Evolutionary conservation across 2,888 invertebrate genomes (phyloP), one percentile per base, ranked within the genome.

Genomic region (Graphium colonna): DNA sequence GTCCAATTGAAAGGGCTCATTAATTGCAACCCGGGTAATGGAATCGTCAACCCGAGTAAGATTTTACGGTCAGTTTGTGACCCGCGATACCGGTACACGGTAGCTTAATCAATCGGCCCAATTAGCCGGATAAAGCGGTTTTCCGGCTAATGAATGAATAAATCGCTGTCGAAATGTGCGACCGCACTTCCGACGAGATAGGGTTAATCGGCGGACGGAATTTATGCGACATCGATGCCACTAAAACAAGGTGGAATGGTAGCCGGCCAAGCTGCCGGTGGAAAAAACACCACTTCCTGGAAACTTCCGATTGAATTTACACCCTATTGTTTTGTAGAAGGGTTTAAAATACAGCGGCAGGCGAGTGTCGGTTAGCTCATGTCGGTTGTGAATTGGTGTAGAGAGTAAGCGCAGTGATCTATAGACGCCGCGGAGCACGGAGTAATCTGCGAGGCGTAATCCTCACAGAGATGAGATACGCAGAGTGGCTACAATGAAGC

Each of bases 141-240:
- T 74, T 77, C 82, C 80, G 77, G 75, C 77, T 85, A 87, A 87
- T 85, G 81, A 87, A 83, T 79, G 75, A 73, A 86, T 87, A 87
- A 88, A 88, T 87, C 74, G 69, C 63, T 69, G 73, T 71, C 69
- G 65, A 75, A 73, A 71, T 60, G 66, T 57, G 60, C 67, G 51
- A 57, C 53, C 63, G 63, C 63, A 64, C 69, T 77, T 79, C 79
- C 73, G 69, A 69, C 61, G 64, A 69, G 84, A 83, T 83, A 83
- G 80, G 75, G 78, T 79, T 82, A 82, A 84, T 82, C 82, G 78
- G 71, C 62, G 68, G 63, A 64, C 69, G 68, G 68, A 70, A 82
- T 84, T 85, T 85, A 84, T 82, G 71, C 71, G 52, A 67, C 68
- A 54, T 50, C 68, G 66, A 64, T 67, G 60, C 59, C 54, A 60